Percentiles rank a stretch among this genome's conserved stretches.
Evolutionary conservation across 2,113 vertebrate species (phyloP).

Genomic region (Pseudopodoces humilis): DNA sequence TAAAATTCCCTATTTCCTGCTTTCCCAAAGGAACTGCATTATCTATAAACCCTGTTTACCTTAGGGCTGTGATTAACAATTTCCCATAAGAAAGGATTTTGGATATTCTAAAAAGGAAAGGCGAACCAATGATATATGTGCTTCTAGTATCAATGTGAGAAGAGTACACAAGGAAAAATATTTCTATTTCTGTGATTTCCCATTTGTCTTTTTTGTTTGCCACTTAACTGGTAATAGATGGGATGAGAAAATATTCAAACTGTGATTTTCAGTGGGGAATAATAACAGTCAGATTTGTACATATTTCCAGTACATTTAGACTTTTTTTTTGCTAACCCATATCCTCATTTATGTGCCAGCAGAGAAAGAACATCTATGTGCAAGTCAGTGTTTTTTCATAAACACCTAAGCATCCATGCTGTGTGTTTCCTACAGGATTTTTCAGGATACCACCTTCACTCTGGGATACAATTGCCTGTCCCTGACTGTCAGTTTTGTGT

Average conservation of each 20-base stretch:
- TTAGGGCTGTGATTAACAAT: not conserved
- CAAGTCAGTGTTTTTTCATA: not conserved
- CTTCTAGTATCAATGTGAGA: not conserved
- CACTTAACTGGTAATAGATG: not conserved
- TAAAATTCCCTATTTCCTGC: not conserved
- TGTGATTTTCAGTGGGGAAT: not conserved
- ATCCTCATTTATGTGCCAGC: not conserved
- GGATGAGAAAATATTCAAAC: not conserved
- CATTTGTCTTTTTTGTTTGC: not conserved
- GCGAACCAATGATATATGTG: not conserved
- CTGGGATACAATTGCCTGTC: not conserved
- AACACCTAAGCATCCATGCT: not conserved
- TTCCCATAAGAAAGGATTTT: not conserved
- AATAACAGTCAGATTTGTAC: not conserved
- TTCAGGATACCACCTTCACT: not conserved
- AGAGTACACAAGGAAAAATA: not conserved
- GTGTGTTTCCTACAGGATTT: not conserved
- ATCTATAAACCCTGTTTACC: not conserved
- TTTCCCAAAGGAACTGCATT: not conserved
- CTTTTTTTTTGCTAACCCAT: not conserved
- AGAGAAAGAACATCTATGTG: not conserved
- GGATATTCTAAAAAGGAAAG: not conserved
- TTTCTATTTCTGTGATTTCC: not conserved
- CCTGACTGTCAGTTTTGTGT: not conserved
- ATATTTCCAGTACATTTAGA: not conserved